Evolutionary conservation across 2,113 vertebrate genomes (phyloP).

Genomic region (Neoarius graeffei): DNA sequence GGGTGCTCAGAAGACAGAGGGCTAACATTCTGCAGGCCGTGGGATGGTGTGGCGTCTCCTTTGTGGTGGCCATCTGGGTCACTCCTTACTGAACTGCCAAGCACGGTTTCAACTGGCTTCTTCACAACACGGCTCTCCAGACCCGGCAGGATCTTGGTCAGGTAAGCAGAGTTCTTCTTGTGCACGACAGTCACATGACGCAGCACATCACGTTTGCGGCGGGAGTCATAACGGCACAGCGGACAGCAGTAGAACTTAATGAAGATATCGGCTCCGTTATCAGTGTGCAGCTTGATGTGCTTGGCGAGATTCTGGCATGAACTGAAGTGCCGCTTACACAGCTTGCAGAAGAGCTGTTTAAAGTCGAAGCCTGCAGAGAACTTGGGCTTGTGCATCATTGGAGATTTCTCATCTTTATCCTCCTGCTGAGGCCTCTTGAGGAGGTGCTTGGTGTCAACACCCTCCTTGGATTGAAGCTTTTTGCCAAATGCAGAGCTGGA

Average conservation of each 20-base stretch:
- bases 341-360: constrained; percentile 88
- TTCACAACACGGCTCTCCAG: constrained; percentile 87
- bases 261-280: constrained; percentile 81
- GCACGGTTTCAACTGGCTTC: constrained; percentile 84
- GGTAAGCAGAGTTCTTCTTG: constrained; percentile 86
- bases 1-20: constrained; percentile 38
- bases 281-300: constrained; percentile 87
- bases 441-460: background rate
- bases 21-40: constrained; percentile 37
- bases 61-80: constrained; percentile 71
- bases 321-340: constrained; percentile 89
- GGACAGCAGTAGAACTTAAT: constrained; percentile 90
- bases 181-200: constrained; percentile 87
- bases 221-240: constrained; percentile 84
- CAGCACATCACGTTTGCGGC: constrained; percentile 86
- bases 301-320: constrained; percentile 86
- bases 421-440: constrained; percentile 71
- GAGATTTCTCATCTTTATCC: constrained; percentile 73
- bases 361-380: constrained; percentile 90
- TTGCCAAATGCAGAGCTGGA: constrained; percentile 39
- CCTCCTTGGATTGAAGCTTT: background rate
- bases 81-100: constrained; percentile 79
- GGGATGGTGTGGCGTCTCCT: constrained; percentile 40
- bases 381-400: constrained; percentile 78
- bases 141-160: constrained; percentile 84